phyloP scores from a whole-genome alignment of 2,113 vertebrate species.

The Hypocryptadius cinnamomeus region DNA sequence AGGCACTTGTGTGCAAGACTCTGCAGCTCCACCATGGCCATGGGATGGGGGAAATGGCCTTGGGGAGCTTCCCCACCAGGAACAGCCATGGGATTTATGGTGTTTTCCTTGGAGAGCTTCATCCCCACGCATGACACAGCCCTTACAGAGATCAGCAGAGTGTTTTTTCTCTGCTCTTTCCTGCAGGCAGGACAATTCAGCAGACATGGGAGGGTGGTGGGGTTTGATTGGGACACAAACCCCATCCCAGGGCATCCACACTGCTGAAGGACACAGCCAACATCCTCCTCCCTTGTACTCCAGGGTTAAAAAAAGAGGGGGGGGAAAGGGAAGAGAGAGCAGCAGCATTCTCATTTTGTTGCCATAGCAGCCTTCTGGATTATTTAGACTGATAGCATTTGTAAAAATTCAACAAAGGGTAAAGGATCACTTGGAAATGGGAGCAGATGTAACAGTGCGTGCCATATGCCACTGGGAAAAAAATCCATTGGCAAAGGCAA shows the following conservation, averaged over 20 bases:
- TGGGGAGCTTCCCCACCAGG: not conserved
- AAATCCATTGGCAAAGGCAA: constrained; percentile 36
- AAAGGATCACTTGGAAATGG: constrained; percentile 32
- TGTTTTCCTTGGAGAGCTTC: not conserved
- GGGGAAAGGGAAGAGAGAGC: not conserved
- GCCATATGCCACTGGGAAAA: constrained; percentile 40
- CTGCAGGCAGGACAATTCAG: not conserved
- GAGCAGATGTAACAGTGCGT: constrained; percentile 46
- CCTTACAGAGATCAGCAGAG: accelerated
- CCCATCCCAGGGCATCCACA: not conserved
- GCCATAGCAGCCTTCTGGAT: constrained; percentile 58
- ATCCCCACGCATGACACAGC: accelerated
- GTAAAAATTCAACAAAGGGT: constrained; percentile 52
- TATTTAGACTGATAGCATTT: constrained; percentile 56
- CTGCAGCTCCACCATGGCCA: not conserved
- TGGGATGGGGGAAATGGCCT: not conserved
- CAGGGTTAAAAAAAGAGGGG: not conserved
- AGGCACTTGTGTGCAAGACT: not conserved
- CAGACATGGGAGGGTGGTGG: not conserved
- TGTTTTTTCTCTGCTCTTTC: not conserved
- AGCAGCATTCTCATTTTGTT: constrained; percentile 15
- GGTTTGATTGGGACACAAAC: not conserved
- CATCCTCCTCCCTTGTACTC: not conserved
- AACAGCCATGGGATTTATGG: accelerated
- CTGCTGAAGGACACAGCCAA: not conserved